A percentile compares a stretch with the other conserved stretches of the same genome.
Conservation (phyloP, 2,888 invertebrate genomes). For the Hedya salicella region DNA sequence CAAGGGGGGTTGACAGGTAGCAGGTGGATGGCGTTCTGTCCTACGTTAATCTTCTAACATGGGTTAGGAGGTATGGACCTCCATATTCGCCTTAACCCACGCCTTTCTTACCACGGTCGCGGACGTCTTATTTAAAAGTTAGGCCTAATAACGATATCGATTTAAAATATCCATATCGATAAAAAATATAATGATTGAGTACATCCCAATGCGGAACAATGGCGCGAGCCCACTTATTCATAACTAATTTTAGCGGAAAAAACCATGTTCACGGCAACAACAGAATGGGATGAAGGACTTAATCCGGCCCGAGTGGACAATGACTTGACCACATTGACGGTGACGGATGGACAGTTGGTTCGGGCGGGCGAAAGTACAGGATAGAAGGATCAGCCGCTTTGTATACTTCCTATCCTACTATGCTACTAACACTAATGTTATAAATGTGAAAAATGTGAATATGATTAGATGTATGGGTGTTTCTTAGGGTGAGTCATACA, state of each 20-base stretch:
- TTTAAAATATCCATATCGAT: slow-evolving; percentile 42
- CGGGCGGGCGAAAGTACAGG: slow-evolving; percentile 54
- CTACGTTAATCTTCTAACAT: no score
- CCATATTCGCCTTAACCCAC: no score
- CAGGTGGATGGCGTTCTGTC: no score
- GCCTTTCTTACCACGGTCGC: no score
- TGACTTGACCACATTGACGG: slow-evolving; percentile 78
- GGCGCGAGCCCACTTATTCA: slow-evolving; percentile 75
- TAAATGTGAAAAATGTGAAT: no score
- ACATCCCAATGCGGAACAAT: slow-evolving; percentile 49
- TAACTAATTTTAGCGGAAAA: slow-evolving; percentile 72
- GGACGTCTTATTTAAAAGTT: no score
- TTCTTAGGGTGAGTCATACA: no score
- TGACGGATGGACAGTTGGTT: slow-evolving; percentile 63
- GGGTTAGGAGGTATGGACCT: no score
- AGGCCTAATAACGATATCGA: background rate
- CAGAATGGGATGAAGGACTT: slow-evolving; percentile 69
- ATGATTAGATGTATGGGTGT: no score
- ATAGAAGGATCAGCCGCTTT: slow-evolving; percentile 2
- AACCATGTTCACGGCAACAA: slow-evolving; percentile 65
- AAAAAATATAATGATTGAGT: slow-evolving; percentile 41
- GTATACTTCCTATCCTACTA: no score
- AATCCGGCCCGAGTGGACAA: slow-evolving; percentile 74
- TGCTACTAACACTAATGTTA: no score
- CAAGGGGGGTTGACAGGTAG: no score